Base-by-base conservation (phyloP, 2,888 invertebrate species). In the Schizotus pectinicornis region DNA sequence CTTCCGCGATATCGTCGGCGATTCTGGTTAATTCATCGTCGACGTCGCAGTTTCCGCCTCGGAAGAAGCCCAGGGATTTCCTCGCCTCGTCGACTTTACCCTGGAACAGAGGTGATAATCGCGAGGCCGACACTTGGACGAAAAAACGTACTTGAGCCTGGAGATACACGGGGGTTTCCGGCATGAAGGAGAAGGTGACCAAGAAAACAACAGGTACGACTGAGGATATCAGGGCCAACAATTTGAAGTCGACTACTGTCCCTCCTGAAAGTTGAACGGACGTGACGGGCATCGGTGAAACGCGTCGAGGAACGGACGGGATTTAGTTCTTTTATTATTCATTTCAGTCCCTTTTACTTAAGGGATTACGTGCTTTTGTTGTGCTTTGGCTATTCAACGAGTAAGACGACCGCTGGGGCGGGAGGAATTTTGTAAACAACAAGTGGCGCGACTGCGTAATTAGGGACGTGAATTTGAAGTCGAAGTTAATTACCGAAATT, bases 131-230 rank as follows among this genome's bases (percentile, higher is more conserved):
- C n/a, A n/a, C n/a, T n/a, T n/a, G n/a, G 31, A 30, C n/a, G 56
- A 55, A 47, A 8, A 22, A 22, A 66, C 84, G 82, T 3, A 83
- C 83, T 67, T 84, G 84, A 6, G 83, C 81, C 71, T 84, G 78
- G 32, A 87, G 77, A 73, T 85, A 86, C 2, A 86, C 81, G 0
- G 91, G 90, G 0, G 89, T 88, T 75, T 92, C 91, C 0, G 91
- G 91, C 56, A 91, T 81, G 60, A 86, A 83, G n/a, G 84, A 81
- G 72, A 86, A 69, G 14, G 77, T 62, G n/a, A 81, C 37, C 9
- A 82, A 68, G 41, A 82, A 79, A 5, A 82, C 42, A 7, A 80
- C 65, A 1, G 83, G 80, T 3, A 81, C 69, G 1, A 78, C 53
- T 3, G 80, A 73, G 32, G 80, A 82, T 9, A 81, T 65, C 12